Percentiles rank a stretch among this genome's conserved stretches.
Conservation (phyloP, 2,797 vertebrate species). For the Scolopax bukidnonensis region DNA sequence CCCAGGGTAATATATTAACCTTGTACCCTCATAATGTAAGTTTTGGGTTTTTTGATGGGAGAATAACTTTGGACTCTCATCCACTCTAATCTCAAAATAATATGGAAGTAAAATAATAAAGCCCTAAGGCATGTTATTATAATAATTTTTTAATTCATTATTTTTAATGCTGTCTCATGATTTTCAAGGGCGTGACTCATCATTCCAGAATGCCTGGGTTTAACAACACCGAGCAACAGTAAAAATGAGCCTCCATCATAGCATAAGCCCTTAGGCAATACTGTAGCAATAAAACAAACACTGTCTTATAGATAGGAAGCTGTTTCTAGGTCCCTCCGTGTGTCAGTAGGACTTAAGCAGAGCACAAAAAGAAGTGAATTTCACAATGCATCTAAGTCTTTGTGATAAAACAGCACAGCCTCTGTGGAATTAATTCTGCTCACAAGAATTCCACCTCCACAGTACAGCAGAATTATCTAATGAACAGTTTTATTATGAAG, state of each 20-base stretch:
- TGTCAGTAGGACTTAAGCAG: constrained; percentile 17
- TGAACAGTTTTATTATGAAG: not conserved
- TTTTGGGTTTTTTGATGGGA: not conserved
- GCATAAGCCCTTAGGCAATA: constrained; percentile 2
- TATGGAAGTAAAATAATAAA: not conserved
- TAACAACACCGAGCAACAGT: not conserved
- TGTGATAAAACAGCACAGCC: not conserved
- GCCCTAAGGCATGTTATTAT: not conserved
- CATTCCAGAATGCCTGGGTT: not conserved
- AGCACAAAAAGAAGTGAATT: constrained; percentile 13
- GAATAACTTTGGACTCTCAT: not conserved
- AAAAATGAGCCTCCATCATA: constrained; percentile 19
- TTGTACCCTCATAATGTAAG: not conserved
- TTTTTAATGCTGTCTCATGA: constrained; percentile 1
- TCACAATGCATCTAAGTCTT: not conserved
- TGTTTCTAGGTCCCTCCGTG: constrained; percentile 24
- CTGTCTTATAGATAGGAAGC: not conserved
- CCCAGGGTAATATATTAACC: not conserved
- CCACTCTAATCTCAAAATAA: not conserved
- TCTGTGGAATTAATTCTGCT: not conserved
- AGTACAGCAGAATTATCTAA: not conserved
- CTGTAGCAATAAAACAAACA: constrained; percentile 26
- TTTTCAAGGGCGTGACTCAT: constrained; percentile 33
- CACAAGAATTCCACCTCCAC: not conserved
- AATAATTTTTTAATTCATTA: not conserved